Conservation (phyloP, 2,888 invertebrate genomes). For the Drosophila neoperkinsi region DNA sequence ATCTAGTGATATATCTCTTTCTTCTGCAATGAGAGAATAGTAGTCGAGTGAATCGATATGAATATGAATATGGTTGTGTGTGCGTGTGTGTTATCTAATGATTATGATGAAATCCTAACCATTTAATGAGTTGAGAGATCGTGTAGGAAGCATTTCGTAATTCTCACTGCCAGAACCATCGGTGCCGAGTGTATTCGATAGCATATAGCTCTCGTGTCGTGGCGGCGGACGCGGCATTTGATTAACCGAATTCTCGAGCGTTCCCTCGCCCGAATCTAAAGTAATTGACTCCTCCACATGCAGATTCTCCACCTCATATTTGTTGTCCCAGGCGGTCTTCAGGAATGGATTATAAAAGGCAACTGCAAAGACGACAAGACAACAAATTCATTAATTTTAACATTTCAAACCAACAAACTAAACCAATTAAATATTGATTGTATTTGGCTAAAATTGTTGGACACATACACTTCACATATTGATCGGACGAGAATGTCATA, state of each 20-base stretch:
- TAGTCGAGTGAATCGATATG: neutral
- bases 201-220: conserved; percentile 91
- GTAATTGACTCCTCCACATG: conserved; percentile 91
- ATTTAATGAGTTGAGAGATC: conserved; percentile 86
- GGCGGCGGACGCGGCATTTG: conserved; percentile 89
- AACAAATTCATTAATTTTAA: neutral
- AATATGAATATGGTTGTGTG: neutral
- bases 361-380: conserved; percentile 86
- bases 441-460: neutral
- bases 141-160: conserved; percentile 88
- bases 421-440: neutral
- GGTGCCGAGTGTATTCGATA: conserved; percentile 87
- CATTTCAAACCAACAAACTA: neutral
- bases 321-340: conserved; percentile 98
- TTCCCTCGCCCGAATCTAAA: conserved; percentile 89
- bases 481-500: conserved; percentile 94
- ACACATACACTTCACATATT: conserved; percentile 93
- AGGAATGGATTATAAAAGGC: conserved; percentile 98
- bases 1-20: conserved; percentile 85
- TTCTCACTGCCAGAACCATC: conserved; percentile 88
- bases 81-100: neutral
- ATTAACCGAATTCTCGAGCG: conserved; percentile 90
- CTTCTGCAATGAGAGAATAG: conserved; percentile 83
- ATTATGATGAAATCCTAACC: conserved; percentile 83
- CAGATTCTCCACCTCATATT: conserved; percentile 96